phyloP scores from a whole-genome alignment of 2,113 vertebrate genomes.

The Ancistrus triradiatus region DNA sequence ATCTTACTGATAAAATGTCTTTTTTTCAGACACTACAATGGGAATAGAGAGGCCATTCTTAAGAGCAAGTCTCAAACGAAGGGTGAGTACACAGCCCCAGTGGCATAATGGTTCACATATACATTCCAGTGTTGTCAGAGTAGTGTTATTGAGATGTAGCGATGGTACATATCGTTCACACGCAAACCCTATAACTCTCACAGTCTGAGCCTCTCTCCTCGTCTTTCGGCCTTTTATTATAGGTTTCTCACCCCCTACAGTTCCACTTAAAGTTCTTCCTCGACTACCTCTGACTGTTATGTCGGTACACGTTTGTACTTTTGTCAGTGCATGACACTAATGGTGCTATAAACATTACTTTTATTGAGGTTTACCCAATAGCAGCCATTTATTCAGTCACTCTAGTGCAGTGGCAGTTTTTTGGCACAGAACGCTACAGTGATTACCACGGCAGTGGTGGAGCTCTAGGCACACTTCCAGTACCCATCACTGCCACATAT shows the following conservation, averaged over 20 bases:
- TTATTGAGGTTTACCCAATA: conserved; percentile 10
- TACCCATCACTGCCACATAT: conserved; percentile 39
- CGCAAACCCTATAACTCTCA: background rate
- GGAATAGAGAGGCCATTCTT: conserved; percentile 41
- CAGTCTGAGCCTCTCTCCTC: background rate
- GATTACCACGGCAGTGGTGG: conserved; percentile 3
- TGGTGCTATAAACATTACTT: conserved; percentile 1
- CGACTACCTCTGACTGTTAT: background rate
- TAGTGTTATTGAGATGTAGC: background rate
- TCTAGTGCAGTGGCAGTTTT: conserved; percentile 25
- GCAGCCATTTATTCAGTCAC: background rate
- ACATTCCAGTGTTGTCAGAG: background rate
- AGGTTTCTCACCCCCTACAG: background rate
- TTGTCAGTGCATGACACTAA: no score
- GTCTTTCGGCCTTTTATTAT: background rate
- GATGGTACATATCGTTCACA: background rate
- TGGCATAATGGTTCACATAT: background rate
- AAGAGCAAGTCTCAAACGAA: conserved; percentile 51
- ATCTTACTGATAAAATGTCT: background rate
- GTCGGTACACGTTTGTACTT: conserved; percentile 17
- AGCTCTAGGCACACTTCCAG: conserved; percentile 23
- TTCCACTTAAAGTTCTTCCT: background rate
- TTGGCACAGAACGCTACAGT: conserved; percentile 11
- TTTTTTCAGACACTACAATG: conserved; percentile 59
- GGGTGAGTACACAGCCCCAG: conserved; percentile 49